Evolutionary conservation across 2,888 invertebrate species (phyloP).

Genomic region (Cactoblastis cactorum): DNA sequence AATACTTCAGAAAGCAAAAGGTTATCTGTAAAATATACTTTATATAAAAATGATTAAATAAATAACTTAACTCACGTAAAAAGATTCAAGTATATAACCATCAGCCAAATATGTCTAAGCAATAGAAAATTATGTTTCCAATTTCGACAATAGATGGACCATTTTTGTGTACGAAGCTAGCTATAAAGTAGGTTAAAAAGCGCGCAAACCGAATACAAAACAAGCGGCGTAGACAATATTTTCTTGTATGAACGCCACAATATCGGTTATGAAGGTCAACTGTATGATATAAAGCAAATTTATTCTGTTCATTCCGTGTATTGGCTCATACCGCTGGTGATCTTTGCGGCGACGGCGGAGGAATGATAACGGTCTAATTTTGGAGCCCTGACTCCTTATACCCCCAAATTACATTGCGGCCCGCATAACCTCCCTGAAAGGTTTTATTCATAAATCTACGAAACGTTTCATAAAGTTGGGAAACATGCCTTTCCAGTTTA

Average conservation of each 20-base stretch:
- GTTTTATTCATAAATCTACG: slow-evolving; percentile 78
- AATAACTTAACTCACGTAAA: too few species aligned
- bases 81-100: too few species aligned
- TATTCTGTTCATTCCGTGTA: slow-evolving; percentile 73
- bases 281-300: slow-evolving; percentile 73
- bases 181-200: slow-evolving; percentile 49
- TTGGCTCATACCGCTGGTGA: slow-evolving; percentile 76
- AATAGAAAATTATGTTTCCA: too few species aligned
- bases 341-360: slow-evolving; percentile 67
- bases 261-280: slow-evolving; percentile 76
- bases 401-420: slow-evolving; percentile 72
- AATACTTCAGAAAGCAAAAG: too few species aligned
- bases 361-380: slow-evolving; percentile 78
- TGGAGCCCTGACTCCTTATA: slow-evolving; percentile 58
- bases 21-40: too few species aligned
- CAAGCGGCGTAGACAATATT: slow-evolving; percentile 51
- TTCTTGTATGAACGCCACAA: slow-evolving; percentile 65
- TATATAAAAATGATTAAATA: too few species aligned
- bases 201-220: slow-evolving; percentile 40
- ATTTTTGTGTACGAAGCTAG: neutral
- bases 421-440: slow-evolving; percentile 68
- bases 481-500: slow-evolving; percentile 53
- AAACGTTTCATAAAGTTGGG: slow-evolving; percentile 72
- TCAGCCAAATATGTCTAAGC: too few species aligned
- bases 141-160: neutral